phyloP scores from a whole-genome alignment of 1,140 invertebrate species.

The Callitettix versicolor region DNA sequence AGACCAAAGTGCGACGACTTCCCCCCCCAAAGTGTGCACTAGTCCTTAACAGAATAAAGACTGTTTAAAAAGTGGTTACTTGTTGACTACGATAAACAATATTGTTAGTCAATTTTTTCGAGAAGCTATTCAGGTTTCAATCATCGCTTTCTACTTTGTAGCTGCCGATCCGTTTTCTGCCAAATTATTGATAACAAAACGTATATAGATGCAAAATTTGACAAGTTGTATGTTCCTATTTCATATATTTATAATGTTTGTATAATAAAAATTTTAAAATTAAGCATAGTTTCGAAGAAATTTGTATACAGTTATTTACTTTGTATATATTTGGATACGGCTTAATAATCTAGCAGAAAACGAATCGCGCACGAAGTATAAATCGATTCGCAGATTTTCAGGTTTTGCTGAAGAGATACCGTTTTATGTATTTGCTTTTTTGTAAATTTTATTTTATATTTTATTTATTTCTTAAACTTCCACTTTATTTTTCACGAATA shows the following conservation, averaged over 20 bases:
- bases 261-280: slow-evolving; percentile 12
- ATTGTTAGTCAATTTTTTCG: slow-evolving; percentile 6
- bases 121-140: slow-evolving; percentile 4
- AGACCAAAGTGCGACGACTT: slow-evolving; percentile 18
- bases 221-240: slow-evolving; percentile 14
- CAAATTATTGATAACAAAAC: slow-evolving; percentile 10
- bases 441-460: slow-evolving; percentile 6
- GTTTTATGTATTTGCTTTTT: background rate
- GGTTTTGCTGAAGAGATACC: too few relatives aligned
- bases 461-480: background rate
- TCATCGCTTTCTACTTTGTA: background rate
- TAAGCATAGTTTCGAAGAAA: background rate
- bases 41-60: slow-evolving; percentile 23
- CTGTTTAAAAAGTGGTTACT: slow-evolving; percentile 20
- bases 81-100: background rate
- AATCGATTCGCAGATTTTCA: background rate
- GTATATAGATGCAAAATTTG: slow-evolving; percentile 12
- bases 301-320: slow-evolving; percentile 13
- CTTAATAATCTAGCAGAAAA: slow-evolving; percentile 6
- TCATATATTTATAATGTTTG: slow-evolving; percentile 12
- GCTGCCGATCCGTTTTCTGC: background rate
- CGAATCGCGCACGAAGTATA: background rate
- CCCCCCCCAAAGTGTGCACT: slow-evolving; percentile 22
- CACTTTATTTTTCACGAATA: slow-evolving; percentile 13
- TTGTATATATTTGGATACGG: slow-evolving; percentile 10